Evolutionary conservation across 2,797 vertebrate genomes (phyloP), one percentile per base, ranked within the genome.

Genomic region (Sebastes kiyomatsui): DNA sequence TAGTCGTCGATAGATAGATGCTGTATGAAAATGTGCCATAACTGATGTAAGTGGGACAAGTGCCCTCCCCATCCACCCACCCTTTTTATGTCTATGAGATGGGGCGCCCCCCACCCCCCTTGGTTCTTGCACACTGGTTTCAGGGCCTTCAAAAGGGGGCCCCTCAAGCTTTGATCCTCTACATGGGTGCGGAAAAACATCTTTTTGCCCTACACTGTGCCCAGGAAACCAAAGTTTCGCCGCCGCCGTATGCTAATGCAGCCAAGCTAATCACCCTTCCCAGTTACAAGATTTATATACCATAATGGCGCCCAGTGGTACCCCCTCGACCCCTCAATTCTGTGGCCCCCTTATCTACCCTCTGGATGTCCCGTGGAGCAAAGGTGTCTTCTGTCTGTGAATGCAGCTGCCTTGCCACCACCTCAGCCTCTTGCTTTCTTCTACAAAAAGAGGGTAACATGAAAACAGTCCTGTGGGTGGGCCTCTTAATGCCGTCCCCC

Each of bases 141-240:
- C 96, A 95, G 96, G 94, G 91, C 93, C 95, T 97, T 98, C 96
- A 98, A 96, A 98, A 97, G 97, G 97, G 95, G 97, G 97, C 97
- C 97, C 97, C 96, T 94, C 90, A 77, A 95, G 95, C 97, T 99
- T 99, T 99, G 97, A 99, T 98, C 96, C 96, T 94, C 96, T 96
- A 95, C 95, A 96, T 96, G 93, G 92, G 92, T 95, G 93, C 91
- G 88, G 94, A 96, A 96, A 94, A 96, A 95, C 93, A 95, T 95
- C 87, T 95, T 95, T 95, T 96, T 91, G 90, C 92, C 87, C 96
- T 96, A 93, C 95, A 96, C 96, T 95, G 91, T 96, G 93, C 90
- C 92, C 92, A 82, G 72, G 90, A 96, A 96, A 96, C 93, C 95
- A 94, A 94, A 85, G 88, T 95, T 95, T 96, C 89, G 77, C 88